Conservation (phyloP, 2,113 vertebrate genomes). For the Paratilapia polleni region DNA sequence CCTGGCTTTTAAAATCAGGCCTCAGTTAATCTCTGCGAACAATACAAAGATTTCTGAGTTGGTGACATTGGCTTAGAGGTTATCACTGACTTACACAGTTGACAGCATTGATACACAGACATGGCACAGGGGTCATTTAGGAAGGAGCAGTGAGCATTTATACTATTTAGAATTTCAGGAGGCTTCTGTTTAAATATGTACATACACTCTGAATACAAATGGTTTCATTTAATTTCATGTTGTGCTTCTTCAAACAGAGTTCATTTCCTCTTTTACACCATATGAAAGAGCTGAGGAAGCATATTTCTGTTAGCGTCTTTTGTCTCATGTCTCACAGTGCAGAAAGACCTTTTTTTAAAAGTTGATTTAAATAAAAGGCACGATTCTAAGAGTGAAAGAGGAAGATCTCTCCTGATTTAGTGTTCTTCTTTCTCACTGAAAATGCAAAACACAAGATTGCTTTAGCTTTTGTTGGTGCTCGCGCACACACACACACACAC, state of each 20-base stretch:
- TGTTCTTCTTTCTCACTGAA: not conserved
- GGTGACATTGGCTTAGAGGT: not conserved
- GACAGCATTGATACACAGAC: not conserved
- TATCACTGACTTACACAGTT: not conserved
- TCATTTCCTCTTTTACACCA: not conserved
- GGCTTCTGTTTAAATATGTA: not conserved
- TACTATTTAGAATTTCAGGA: not conserved
- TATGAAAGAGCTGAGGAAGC: conserved; percentile 9
- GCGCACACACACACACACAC: accelerated
- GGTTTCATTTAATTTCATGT: not conserved
- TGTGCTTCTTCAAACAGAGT: not conserved
- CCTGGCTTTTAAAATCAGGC: not conserved
- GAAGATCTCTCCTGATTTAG: not conserved
- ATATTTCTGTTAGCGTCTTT: not conserved
- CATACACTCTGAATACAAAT: not conserved
- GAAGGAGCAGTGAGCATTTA: not conserved
- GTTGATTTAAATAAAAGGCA: not conserved
- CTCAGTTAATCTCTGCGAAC: not conserved
- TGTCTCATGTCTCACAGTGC: not conserved
- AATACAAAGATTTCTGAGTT: not conserved
- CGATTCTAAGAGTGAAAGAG: not conserved
- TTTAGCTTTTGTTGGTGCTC: not conserved
- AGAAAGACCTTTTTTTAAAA: not conserved
- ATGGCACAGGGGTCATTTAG: not conserved
- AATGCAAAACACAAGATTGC: not conserved